A percentile compares a stretch with the other conserved stretches of the same genome.
Evolutionary conservation across 2,113 vertebrate genomes (phyloP).

Genomic region (Myotis brandtii): DNA sequence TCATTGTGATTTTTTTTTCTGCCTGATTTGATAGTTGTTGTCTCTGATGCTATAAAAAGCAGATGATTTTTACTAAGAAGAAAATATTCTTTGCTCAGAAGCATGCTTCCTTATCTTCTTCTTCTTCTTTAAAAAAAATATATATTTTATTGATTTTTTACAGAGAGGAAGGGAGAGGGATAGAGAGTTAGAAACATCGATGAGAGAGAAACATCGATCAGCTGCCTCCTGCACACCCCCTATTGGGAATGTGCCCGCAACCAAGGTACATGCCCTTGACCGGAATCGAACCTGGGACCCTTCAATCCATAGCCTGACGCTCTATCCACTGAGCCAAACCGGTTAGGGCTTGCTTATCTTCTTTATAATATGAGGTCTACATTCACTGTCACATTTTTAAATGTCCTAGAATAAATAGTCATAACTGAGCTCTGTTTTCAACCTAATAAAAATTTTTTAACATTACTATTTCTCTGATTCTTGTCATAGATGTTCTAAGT

Average conservation of each 20-base stretch:
- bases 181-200: no score
- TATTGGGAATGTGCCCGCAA: no score
- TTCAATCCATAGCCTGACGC: no score
- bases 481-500: neutral
- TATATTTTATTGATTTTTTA: no score
- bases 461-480: constrained; percentile 42
- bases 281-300: no score
- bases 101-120: neutral
- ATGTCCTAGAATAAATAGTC: neutral
- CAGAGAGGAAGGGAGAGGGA: no score
- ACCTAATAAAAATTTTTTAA: neutral
- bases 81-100: constrained; percentile 11
- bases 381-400: neutral
- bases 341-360: neutral
- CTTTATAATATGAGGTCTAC: neutral
- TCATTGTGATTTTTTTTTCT: neutral
- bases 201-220: no score
- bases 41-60: constrained; percentile 3
- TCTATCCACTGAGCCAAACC: no score
- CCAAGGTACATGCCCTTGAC: no score
- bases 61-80: constrained; percentile 35
- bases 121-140: no score
- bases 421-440: constrained; percentile 57
- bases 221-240: no score
- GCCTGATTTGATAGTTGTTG: neutral